These are phyloP conservation scores for Microchrysa polita DNA, from an alignment of 2,888 invertebrate species.

Conservation along the genomic window DNA sequence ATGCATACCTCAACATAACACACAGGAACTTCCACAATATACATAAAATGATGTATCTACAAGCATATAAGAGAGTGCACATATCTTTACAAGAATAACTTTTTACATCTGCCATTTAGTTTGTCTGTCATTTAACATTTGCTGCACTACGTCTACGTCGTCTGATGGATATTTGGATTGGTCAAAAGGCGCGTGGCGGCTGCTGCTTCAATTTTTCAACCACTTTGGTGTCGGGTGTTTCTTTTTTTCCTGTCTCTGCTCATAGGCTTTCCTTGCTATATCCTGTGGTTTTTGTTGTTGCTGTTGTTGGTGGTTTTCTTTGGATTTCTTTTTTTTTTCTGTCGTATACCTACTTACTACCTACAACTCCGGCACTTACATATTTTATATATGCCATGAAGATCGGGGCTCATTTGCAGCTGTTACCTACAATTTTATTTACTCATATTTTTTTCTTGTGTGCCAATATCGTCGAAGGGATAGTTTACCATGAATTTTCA, in stretches of 20 bases:
- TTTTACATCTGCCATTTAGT: constrained; percentile 35
- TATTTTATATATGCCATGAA: background rate
- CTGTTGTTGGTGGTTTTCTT: background rate
- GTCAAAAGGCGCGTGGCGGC: constrained; percentile 47
- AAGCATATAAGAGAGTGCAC: background rate
- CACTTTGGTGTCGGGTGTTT: too few relatives aligned
- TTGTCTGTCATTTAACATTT: constrained; percentile 42
- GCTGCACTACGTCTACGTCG: constrained; percentile 21
- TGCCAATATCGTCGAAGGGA: too few relatives aligned
- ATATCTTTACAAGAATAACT: constrained; percentile 12
- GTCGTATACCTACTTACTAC: background rate
- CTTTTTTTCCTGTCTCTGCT: constrained; percentile 7
- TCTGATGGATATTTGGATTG: constrained; percentile 44
- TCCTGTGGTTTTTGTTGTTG: background rate
- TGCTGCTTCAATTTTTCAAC: constrained; percentile 36
- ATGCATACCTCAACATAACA: too few relatives aligned
- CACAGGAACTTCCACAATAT: background rate
- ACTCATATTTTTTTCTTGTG: constrained; percentile 5
- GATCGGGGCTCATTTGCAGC: constrained; percentile 23
- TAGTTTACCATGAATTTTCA: background rate
- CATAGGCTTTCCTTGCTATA: constrained; percentile 10
- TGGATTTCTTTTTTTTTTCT: constrained; percentile 9
- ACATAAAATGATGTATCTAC: too few relatives aligned
- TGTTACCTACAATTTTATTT: constrained; percentile 38
- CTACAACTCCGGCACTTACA: background rate